These are phyloP conservation scores for Chionomys nivalis DNA, from an alignment of 2,113 vertebrate genomes.

Conservation along the genomic window DNA sequence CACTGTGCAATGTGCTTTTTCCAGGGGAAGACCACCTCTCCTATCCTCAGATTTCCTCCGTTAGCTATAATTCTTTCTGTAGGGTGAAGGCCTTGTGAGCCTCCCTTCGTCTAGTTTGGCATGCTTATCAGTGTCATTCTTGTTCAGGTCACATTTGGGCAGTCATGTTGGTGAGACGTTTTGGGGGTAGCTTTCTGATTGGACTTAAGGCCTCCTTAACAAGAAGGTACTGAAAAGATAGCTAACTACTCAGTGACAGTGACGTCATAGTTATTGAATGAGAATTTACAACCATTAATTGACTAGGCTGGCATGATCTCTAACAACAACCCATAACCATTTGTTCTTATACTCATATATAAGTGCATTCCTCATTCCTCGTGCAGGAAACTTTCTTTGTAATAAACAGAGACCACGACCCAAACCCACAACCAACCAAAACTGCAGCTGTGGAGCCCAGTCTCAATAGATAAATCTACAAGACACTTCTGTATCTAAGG, in stretches of 20 bases:
- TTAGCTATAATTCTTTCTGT: not conserved
- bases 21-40: not conserved
- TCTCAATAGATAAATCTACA: not conserved
- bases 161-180: not conserved
- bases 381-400: not conserved
- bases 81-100: not conserved
- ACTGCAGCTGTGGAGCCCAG: not conserved
- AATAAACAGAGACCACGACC: not conserved
- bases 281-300: not conserved
- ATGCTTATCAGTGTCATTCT: not conserved
- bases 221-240: not conserved
- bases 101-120: not conserved
- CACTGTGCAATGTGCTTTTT: not conserved
- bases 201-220: not conserved
- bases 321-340: not conserved
- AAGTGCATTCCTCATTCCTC: not conserved
- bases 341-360: not conserved
- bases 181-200: not conserved
- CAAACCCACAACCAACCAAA: not conserved
- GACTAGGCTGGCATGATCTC: not conserved
- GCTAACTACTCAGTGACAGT: not conserved
- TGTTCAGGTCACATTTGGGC: not conserved
- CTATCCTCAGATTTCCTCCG: not conserved
- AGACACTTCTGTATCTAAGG: not conserved
- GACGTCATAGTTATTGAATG: not conserved